Evolutionary conservation across 92 coral and sea anemone genomes (phyloP).

Genomic region (Epizoanthus scotinus): DNA sequence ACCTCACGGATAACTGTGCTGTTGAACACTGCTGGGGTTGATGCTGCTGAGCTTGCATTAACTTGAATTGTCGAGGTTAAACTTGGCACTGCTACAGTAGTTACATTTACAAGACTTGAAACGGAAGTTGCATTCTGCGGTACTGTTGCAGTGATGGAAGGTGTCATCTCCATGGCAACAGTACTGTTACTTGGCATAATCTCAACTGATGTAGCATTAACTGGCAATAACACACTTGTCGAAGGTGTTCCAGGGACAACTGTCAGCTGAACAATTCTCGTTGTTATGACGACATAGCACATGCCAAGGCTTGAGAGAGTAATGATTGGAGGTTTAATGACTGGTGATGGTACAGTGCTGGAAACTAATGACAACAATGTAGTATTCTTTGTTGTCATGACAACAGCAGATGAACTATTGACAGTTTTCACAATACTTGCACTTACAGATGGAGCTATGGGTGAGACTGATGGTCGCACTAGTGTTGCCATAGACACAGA

Average conservation of each 20-base stretch:
- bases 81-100: not conserved
- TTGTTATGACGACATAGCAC: slow-evolving; percentile 77
- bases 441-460: not conserved
- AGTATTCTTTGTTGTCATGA: not conserved
- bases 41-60: slow-evolving; percentile 13
- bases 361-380: not conserved
- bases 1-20: not conserved
- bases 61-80: slow-evolving; percentile 15
- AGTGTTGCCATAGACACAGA: not conserved
- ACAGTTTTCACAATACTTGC: not conserved
- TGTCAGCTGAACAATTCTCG: slow-evolving; percentile 59
- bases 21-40: not conserved
- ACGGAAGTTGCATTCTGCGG: not conserved
- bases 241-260: slow-evolving; percentile 50
- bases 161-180: not conserved
- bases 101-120: not conserved
- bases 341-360: slow-evolving; percentile 26
- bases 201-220: not conserved
- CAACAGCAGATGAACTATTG: slow-evolving; percentile 13
- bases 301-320: slow-evolving; percentile 88
- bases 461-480: not conserved
- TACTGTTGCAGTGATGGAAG: not conserved
- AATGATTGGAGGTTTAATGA: slow-evolving; percentile 43
- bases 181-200: slow-evolving; percentile 3
- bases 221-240: not conserved